A percentile compares a stretch with the other conserved stretches of the same genome.
Evolutionary conservation across 2,797 vertebrate species (phyloP).

Genomic region (Dryobates pubescens): DNA sequence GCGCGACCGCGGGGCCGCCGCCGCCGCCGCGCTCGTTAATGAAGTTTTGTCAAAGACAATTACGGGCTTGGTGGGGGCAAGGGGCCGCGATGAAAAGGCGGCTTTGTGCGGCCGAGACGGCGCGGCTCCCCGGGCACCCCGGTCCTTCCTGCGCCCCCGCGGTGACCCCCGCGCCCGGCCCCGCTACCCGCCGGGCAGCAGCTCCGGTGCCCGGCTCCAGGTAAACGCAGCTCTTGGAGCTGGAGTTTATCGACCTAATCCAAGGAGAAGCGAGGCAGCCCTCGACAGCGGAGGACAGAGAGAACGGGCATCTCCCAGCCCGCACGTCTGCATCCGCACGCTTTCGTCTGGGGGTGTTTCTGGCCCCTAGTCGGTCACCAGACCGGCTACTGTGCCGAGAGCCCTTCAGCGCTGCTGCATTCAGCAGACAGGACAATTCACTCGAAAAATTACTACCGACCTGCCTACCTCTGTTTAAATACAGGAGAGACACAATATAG

Average conservation of each 20-base stretch:
- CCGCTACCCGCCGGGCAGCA: conserved; percentile 11
- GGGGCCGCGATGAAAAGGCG: conserved; percentile 84
- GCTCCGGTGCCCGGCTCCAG: not conserved
- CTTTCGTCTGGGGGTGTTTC: not conserved
- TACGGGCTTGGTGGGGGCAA: conserved; percentile 79
- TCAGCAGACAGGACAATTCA: not conserved
- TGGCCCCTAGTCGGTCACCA: not conserved
- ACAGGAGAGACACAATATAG: not conserved
- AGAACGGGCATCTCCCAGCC: not conserved
- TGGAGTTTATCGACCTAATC: rapidly evolving
- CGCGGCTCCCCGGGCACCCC: conserved; percentile 58
- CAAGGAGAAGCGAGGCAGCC: rapidly evolving
- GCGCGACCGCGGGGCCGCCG: conserved; percentile 84
- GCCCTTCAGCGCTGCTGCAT: not conserved
- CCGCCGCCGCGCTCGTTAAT: conserved; percentile 88
- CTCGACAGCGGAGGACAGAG: not conserved
- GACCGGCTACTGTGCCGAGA: rapidly evolving
- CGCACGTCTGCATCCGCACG: rapidly evolving
- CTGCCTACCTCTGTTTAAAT: not conserved
- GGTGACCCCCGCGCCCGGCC: conserved; percentile 73
- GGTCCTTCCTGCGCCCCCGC: conserved; percentile 79
- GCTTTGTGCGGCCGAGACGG: conserved; percentile 83
- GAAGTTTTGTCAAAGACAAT: conserved; percentile 92
- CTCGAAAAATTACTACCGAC: not conserved
- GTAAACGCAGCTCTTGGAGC: not conserved